These are phyloP conservation scores for Ammospiza caudacuta DNA, from an alignment of 2,113 vertebrate species.

Conservation along the genomic window DNA sequence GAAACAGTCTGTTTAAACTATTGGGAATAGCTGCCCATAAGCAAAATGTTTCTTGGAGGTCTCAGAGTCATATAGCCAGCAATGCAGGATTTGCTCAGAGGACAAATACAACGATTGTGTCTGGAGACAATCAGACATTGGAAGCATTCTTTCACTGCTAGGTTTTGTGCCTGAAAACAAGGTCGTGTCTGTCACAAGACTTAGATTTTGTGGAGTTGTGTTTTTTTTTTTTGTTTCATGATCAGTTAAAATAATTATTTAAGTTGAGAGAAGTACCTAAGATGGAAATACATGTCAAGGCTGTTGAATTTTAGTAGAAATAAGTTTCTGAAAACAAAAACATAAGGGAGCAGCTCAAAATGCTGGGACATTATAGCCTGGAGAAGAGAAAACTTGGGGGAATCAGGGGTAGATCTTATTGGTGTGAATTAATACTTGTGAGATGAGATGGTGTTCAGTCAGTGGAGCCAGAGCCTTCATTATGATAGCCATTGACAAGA, in stretches of 20 bases:
- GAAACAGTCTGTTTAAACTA: not conserved
- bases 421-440: not conserved
- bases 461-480: not conserved
- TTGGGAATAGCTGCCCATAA: not conserved
- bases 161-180: not conserved
- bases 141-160: not conserved
- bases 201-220: too few species aligned
- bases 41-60: not conserved
- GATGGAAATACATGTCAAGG: not conserved
- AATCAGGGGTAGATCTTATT: not conserved
- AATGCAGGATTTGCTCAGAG: not conserved
- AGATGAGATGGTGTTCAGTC: not conserved
- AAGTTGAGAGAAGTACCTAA: not conserved
- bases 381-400: not conserved
- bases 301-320: not conserved
- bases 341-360: not conserved
- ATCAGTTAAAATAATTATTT: not conserved
- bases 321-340: not conserved
- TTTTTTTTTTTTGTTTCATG: not conserved
- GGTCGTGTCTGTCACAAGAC: accelerated
- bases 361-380: not conserved
- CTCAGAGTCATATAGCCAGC: not conserved
- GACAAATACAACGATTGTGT: not conserved
- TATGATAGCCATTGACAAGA: not conserved
- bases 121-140: not conserved